Conservation (phyloP, 1,140 invertebrate genomes). For the Drosophila bocqueti region DNA sequence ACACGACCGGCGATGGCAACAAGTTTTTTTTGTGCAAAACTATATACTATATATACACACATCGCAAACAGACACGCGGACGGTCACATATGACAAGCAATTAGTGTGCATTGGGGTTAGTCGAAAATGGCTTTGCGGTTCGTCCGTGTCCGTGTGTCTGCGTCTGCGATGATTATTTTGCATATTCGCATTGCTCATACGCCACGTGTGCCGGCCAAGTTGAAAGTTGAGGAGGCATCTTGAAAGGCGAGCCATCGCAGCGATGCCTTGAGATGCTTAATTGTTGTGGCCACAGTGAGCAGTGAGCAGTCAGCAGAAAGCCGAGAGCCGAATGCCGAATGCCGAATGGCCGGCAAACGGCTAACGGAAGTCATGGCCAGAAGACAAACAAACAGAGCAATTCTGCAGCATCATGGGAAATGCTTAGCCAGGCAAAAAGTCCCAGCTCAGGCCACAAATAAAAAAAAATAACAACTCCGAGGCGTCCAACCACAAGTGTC, state of each 20-base stretch:
- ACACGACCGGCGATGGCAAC: constrained; percentile 68
- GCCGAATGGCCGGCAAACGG: constrained; percentile 40
- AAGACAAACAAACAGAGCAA: constrained; percentile 78
- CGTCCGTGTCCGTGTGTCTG: constrained; percentile 26
- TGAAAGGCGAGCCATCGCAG: constrained; percentile 52
- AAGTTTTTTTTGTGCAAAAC: constrained; percentile 67
- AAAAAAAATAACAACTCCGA: constrained; percentile 41
- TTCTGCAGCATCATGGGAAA: constrained; percentile 83
- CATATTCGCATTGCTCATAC: constrained; percentile 72
- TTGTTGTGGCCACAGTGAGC: constrained; percentile 34
- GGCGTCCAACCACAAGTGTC: constrained; percentile 76
- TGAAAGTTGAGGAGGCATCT: constrained; percentile 66
- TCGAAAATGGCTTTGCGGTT: constrained; percentile 74
- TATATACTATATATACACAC: constrained; percentile 41
- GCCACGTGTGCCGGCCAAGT: constrained; percentile 76
- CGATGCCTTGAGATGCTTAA: constrained; percentile 47
- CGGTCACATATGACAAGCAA: constrained; percentile 77
- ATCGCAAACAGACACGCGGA: constrained; percentile 35
- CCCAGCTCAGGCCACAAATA: constrained; percentile 12
- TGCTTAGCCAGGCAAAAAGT: constrained; percentile 69
- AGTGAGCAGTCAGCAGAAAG: constrained; percentile 59
- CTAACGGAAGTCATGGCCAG: constrained; percentile 80
- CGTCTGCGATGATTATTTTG: constrained; percentile 47
- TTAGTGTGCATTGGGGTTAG: constrained; percentile 83
- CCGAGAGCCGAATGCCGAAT: constrained; percentile 1